A percentile compares a stretch with the other conserved stretches of the same genome.
Evolutionary conservation across 2,113 vertebrate genomes (phyloP).

Genomic region (Electrona antarctica): DNA sequence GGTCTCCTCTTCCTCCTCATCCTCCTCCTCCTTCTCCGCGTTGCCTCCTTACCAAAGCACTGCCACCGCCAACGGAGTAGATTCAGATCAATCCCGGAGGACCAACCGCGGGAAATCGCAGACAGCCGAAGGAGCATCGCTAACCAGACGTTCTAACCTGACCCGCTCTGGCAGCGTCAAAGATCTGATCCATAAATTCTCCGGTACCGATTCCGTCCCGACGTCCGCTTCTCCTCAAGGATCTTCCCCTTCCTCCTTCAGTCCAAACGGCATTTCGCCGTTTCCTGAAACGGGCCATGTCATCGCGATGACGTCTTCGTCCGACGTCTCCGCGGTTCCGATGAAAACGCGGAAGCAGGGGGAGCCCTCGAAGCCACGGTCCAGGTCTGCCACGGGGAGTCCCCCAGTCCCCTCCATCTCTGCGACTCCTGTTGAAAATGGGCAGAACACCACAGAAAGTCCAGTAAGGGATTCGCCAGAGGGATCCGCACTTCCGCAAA

Average conservation of each 20-base stretch:
- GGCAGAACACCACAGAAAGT: background rate
- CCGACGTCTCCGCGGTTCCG: too few species aligned
- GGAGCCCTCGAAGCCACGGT: too few species aligned
- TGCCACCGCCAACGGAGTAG: conserved; percentile 21
- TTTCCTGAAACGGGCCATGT: background rate
- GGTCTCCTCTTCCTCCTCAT: background rate
- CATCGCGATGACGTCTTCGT: background rate
- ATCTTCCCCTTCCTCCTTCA: background rate
- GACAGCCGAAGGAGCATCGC: background rate
- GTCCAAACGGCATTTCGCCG: too few species aligned
- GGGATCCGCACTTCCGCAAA: too few species aligned
- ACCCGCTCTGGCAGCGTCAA: conserved; percentile 65
- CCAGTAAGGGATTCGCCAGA: too few species aligned
- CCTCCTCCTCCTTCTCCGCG: conserved; percentile 23
- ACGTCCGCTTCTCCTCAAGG: background rate
- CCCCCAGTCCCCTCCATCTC: conserved; percentile 39
- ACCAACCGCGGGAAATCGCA: conserved; percentile 26
- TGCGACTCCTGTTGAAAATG: conserved; percentile 28
- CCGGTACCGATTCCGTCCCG: conserved; percentile 31
- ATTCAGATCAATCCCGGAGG: conserved; percentile 34
- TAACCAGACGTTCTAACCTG: conserved; percentile 35
- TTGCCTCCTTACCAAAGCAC: conserved; percentile 13
- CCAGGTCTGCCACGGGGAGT: background rate
- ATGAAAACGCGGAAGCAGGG: too few species aligned
- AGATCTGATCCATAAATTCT: conserved; percentile 75